Evolutionary conservation across 2,888 invertebrate genomes (phyloP).

Genomic region (Ormyrus nitidulus): DNA sequence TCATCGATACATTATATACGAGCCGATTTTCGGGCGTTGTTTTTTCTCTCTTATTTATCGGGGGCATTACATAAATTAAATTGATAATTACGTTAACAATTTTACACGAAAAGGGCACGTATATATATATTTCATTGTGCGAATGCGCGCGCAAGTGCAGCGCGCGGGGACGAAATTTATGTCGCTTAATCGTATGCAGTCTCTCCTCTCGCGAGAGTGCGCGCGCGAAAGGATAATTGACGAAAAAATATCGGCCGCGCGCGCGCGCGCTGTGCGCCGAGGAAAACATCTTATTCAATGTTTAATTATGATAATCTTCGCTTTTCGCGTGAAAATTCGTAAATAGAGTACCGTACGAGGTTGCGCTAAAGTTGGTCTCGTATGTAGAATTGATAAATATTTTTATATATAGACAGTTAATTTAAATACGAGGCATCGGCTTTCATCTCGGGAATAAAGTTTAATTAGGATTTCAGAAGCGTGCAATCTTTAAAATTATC

Average conservation of each 20-base stretch:
- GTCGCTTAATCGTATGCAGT: conserved; percentile 2
- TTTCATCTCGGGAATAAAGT: conserved; percentile 24
- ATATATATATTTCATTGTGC: conserved; percentile 19
- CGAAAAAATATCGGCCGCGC: not conserved
- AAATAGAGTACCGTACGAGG: not conserved
- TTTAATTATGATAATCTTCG: conserved; percentile 20
- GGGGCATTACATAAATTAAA: conserved; percentile 32
- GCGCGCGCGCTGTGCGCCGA: not conserved
- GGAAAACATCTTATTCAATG: conserved; percentile 45
- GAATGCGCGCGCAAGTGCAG: not conserved
- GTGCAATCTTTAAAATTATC: not conserved
- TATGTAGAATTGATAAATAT: conserved; percentile 12
- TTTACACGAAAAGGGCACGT: conserved; percentile 35
- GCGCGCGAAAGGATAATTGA: conserved; percentile 10
- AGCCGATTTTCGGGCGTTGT: not conserved
- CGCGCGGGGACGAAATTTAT: conserved; percentile 5
- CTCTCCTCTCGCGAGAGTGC: not conserved
- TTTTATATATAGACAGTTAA: not conserved
- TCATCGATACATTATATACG: not conserved
- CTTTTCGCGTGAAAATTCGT: not conserved
- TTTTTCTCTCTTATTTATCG: conserved; percentile 4
- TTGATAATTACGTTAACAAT: conserved; percentile 33
- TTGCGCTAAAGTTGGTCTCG: not conserved
- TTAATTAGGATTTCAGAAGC: conserved; percentile 21
- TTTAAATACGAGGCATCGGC: not conserved